phyloP scores from a whole-genome alignment of 2,797 vertebrate genomes.

The Hyperoplus lanceolatus region DNA sequence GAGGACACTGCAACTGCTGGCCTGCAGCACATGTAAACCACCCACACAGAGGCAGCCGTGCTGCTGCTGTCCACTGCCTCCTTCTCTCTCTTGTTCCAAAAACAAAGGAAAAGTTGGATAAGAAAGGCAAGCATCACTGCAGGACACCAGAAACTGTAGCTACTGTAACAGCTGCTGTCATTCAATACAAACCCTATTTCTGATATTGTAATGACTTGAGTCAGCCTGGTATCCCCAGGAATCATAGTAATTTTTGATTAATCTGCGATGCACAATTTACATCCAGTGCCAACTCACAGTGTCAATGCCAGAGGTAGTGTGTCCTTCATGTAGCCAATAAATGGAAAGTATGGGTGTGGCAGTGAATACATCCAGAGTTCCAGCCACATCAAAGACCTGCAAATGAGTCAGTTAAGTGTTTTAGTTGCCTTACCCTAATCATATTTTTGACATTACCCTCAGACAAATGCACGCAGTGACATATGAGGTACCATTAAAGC shows the following conservation, averaged over 20 bases:
- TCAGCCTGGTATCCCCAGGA: neutral
- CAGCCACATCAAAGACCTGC: neutral
- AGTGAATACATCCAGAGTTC: neutral
- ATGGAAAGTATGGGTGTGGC: neutral
- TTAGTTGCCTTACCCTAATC: neutral
- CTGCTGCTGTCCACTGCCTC: neutral
- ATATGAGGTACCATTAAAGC: neutral
- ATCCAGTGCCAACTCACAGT: neutral
- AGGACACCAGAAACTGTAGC: neutral
- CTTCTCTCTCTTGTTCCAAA: neutral
- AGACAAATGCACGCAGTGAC: neutral
- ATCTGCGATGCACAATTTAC: neutral
- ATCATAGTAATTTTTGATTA: neutral
- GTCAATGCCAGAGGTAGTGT: neutral
- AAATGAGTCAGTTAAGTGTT: neutral
- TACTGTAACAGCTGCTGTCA: no score
- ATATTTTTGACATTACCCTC: neutral
- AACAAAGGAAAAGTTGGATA: neutral
- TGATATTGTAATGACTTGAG: neutral
- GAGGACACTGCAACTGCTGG: constrained; percentile 63
- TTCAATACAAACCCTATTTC: neutral
- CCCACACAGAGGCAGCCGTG: neutral
- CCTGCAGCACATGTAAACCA: constrained; percentile 52
- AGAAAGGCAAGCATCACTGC: neutral
- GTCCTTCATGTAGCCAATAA: neutral